Conservation (phyloP, 2,888 invertebrate genomes). For the Orthonychiurus folsomi region DNA sequence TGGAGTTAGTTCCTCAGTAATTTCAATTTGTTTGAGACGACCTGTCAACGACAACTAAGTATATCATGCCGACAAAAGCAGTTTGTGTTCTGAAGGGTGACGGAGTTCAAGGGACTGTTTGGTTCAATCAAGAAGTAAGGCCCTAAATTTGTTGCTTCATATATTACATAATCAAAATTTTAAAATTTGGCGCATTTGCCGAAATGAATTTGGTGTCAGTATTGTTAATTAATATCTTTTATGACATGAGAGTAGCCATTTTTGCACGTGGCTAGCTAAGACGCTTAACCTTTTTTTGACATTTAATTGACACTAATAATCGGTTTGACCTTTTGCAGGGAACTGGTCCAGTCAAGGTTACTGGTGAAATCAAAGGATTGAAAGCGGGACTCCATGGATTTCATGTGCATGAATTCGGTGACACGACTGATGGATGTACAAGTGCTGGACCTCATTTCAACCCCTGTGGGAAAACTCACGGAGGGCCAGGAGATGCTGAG, state of each 20-base stretch:
- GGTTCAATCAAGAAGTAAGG: slow-evolving; percentile 67
- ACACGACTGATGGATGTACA: slow-evolving; percentile 88
- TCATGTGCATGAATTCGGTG: slow-evolving; percentile 94
- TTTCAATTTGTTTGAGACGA: too few species aligned
- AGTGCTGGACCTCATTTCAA: slow-evolving; percentile 89
- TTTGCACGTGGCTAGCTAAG: too few species aligned
- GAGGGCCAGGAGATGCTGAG: slow-evolving; percentile 59
- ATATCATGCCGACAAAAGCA: slow-evolving; percentile 55
- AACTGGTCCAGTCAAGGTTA: slow-evolving; percentile 46
- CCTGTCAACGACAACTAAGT: too few species aligned
- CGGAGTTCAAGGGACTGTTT: slow-evolving; percentile 65
- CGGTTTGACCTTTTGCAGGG: slow-evolving; percentile 12
- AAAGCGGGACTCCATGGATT: slow-evolving; percentile 63
- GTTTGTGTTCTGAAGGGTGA: slow-evolving; percentile 81
- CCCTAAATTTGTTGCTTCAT: slow-evolving; percentile 1
- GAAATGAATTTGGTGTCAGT: background rate
- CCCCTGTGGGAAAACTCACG: slow-evolving; percentile 70
- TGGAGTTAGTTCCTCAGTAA: too few species aligned
- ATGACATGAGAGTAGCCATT: too few species aligned
- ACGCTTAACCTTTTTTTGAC: too few species aligned
- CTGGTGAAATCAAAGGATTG: slow-evolving; percentile 57
- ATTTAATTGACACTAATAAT: too few species aligned
- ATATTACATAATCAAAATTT: background rate
- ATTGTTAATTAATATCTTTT: too few species aligned
- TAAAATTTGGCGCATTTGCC: too few species aligned